A percentile compares a stretch with the other conserved stretches of the same genome.
Evolutionary conservation across 2,888 invertebrate species (phyloP).

Genomic region (Philhelius pedissequus): DNA sequence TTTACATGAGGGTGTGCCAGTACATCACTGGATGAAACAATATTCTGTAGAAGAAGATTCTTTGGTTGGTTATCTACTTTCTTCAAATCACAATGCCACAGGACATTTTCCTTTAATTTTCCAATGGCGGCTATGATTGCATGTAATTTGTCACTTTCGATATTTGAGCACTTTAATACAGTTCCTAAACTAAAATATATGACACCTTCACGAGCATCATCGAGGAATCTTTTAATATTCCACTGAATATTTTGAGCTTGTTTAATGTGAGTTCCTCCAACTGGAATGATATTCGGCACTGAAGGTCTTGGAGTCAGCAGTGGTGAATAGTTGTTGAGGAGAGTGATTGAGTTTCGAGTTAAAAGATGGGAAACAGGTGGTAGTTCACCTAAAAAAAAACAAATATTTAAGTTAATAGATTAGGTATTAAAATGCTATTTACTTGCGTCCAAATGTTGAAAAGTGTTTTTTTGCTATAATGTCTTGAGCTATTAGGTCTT

Average conservation of each 20-base stretch:
- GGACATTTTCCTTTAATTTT: slow-evolving; percentile 76
- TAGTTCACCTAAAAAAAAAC: slow-evolving; percentile 37
- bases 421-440: background rate
- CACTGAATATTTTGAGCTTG: slow-evolving; percentile 76
- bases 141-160: slow-evolving; percentile 75
- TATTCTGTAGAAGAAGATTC: slow-evolving; percentile 79
- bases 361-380: slow-evolving; percentile 76
- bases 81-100: slow-evolving; percentile 80
- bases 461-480: slow-evolving; percentile 75
- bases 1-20: slow-evolving; percentile 79
- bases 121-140: slow-evolving; percentile 76
- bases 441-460: background rate
- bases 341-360: slow-evolving; percentile 78
- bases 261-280: slow-evolving; percentile 81
- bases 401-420: background rate
- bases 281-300: slow-evolving; percentile 79
- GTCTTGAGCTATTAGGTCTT: slow-evolving; percentile 75
- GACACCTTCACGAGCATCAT: slow-evolving; percentile 77
- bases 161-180: slow-evolving; percentile 76
- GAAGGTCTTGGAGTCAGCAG: slow-evolving; percentile 78
- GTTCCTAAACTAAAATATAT: slow-evolving; percentile 80
- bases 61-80: slow-evolving; percentile 75
- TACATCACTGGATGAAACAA: slow-evolving; percentile 80
- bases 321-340: slow-evolving; percentile 80
- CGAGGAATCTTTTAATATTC: slow-evolving; percentile 78